Percentiles rank a stretch among this genome's conserved stretches.
These are phyloP conservation scores for Globia sparganii DNA, from an alignment of 2,888 invertebrate species.

Conservation along the genomic window DNA sequence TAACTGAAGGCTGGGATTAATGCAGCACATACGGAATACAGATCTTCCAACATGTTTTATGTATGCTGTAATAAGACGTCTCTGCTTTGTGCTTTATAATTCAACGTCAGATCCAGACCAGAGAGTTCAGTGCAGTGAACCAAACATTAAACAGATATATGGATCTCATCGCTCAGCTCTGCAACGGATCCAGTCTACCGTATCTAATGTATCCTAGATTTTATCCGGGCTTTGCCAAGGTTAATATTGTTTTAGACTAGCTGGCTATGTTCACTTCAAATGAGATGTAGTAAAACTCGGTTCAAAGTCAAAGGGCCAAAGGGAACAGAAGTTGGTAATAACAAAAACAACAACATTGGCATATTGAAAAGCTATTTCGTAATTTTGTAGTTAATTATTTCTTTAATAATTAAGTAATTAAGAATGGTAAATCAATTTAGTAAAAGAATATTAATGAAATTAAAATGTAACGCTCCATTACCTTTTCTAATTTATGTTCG, in stretches of 20 bases:
- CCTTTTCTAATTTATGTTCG: not conserved
- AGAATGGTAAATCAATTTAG: constrained; percentile 9
- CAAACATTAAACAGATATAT: constrained; percentile 28
- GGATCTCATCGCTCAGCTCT: constrained; percentile 36
- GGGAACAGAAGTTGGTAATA: not conserved
- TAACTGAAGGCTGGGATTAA: no score
- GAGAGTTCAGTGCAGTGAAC: constrained; percentile 36
- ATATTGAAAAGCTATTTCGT: not conserved
- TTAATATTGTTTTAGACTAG: constrained; percentile 22
- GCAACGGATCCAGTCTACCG: constrained; percentile 19
- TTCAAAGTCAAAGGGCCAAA: not conserved
- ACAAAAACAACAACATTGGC: no score
- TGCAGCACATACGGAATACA: not conserved
- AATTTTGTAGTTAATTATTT: not conserved
- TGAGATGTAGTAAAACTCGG: not conserved
- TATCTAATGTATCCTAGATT: constrained; percentile 51
- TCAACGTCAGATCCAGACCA: constrained; percentile 8
- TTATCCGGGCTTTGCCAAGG: constrained; percentile 34
- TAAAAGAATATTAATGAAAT: constrained; percentile 23
- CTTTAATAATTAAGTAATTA: not conserved
- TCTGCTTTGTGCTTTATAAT: constrained; percentile 20
- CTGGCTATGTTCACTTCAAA: not conserved
- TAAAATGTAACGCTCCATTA: constrained; percentile 3
- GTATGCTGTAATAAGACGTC: not conserved
- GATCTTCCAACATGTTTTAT: constrained; percentile 16